Base-by-base conservation (phyloP, 2,888 invertebrate genomes). In the Pseudoips prasinana region DNA sequence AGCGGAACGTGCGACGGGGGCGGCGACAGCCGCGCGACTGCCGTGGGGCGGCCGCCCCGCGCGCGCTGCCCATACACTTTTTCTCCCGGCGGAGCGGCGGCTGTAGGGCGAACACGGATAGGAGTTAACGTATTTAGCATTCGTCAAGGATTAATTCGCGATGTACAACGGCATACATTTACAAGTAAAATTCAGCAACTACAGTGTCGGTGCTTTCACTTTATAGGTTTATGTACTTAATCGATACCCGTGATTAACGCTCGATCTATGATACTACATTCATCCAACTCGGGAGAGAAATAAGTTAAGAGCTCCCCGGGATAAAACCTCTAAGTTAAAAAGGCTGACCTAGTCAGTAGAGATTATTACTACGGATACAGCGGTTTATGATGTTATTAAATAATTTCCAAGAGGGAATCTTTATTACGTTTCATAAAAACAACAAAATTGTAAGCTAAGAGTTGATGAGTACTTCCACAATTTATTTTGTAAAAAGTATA, bases 21-120 rank as follows among this genome's bases (percentile, higher is more conserved):
- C 72, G 80, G 66, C 74, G 61, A 49, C 54, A 54, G 76, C 70
- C 77, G 74, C 77, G 68, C 64, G 71, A 79, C 81, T 80, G 75
- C 49, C 56, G 54, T 53, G 30, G 29, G 34, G 39, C 10, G 19
- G 42, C 41, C 24, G 18, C 30, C 18, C 46, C 27, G 34, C 40
- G 14, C 46, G 18, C 25, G 25, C 43, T 41, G 9, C 29, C 43
- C 49, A 26, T 40, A 40, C 37, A 29, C 18, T 46, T 54, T 56
- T 56, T 52, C 41, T 52, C 45, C 42, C 24, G 23, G 29, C 33
- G 18, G 4, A 5, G 3, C 18, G 6, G 18, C 7, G 20, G n/a
- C 20, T n/a, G 20, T 2, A 20, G n/a, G 7, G 4, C n/a, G 27
- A n/a, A n/a, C n/a, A n/a, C n/a, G n/a, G n/a, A n/a, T n/a, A n/a